Percentiles rank a stretch among this genome's conserved stretches.
Conservation (phyloP, 2,888 invertebrate species). For the Diaprepes abbreviatus region DNA sequence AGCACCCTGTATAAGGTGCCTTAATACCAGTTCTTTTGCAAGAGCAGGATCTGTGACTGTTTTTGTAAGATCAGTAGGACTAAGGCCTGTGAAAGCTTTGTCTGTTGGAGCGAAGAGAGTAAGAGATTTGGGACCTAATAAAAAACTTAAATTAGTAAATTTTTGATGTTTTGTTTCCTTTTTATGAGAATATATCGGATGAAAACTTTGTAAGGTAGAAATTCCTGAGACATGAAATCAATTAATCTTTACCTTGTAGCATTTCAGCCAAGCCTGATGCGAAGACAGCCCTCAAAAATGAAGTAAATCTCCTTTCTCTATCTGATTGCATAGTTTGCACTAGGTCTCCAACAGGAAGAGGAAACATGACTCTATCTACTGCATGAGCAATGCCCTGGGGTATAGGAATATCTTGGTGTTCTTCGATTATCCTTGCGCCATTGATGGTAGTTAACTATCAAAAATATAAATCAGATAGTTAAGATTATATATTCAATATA, state of each 20-base stretch:
- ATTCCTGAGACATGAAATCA: too few relatives aligned
- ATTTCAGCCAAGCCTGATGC: conserved; percentile 84
- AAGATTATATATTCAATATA: too few relatives aligned
- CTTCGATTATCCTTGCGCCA: conserved; percentile 85
- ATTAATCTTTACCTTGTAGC: conserved; percentile 72
- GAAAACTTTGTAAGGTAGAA: too few relatives aligned
- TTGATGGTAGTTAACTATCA: conserved; percentile 87
- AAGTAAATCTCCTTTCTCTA: conserved; percentile 84
- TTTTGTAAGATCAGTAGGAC: conserved; percentile 73
- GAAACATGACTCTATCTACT: conserved; percentile 90
- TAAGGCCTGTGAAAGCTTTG: conserved; percentile 80
- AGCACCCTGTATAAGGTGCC: conserved; percentile 83
- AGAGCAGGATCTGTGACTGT: conserved; percentile 75
- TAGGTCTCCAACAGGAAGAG: conserved; percentile 88
- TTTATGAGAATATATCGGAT: too few relatives aligned
- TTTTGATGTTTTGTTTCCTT: too few relatives aligned
- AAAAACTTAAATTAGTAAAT: not conserved
- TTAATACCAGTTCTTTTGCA: conserved; percentile 81
- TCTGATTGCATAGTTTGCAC: conserved; percentile 89
- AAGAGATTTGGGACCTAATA: conserved; percentile 82
- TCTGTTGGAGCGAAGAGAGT: conserved; percentile 90
- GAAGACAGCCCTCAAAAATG: conserved; percentile 82
- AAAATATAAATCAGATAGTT: too few relatives aligned
- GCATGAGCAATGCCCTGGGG: conserved; percentile 90
- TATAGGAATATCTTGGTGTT: conserved; percentile 85